These are phyloP conservation scores for Lycodopsis pacificus DNA, from an alignment of 2,797 vertebrate genomes.

Conservation along the genomic window DNA sequence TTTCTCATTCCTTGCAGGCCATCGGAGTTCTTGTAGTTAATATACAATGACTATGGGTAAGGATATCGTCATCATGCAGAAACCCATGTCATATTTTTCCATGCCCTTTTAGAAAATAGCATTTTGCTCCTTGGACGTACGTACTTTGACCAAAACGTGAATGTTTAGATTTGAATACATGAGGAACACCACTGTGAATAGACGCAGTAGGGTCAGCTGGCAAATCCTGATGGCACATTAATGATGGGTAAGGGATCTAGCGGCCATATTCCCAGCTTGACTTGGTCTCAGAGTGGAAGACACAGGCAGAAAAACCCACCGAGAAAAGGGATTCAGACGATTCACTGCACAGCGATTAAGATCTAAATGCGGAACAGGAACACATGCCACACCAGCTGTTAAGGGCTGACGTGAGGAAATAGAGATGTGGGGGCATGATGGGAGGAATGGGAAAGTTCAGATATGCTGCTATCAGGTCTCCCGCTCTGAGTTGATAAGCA, in stretches of 20 bases:
- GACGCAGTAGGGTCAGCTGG: constrained; percentile 34
- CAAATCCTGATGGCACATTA: constrained; percentile 58
- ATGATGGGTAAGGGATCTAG: constrained; percentile 52
- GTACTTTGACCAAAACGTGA: neutral
- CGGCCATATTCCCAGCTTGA: constrained; percentile 4
- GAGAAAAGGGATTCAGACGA: constrained; percentile 25
- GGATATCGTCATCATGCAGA: neutral
- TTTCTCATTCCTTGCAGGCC: neutral
- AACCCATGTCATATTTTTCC: neutral
- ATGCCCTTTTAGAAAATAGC: too few species aligned
- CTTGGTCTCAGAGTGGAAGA: constrained; percentile 10
- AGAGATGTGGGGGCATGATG: constrained; percentile 28
- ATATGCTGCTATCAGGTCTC: neutral
- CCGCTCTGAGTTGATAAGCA: constrained; percentile 11
- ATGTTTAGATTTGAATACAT: neutral
- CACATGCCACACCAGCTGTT: constrained; percentile 62
- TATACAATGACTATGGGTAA: neutral
- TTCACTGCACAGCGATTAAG: constrained; percentile 49
- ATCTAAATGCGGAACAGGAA: constrained; percentile 59
- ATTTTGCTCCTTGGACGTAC: too few species aligned
- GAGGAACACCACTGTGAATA: neutral
- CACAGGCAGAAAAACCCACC: constrained; percentile 4
- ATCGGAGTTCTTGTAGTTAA: too few species aligned
- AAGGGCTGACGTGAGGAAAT: constrained; percentile 31
- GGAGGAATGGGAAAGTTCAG: constrained; percentile 30